Base-by-base conservation (phyloP, 2,797 vertebrate species). In the Sylvia borin region DNA sequence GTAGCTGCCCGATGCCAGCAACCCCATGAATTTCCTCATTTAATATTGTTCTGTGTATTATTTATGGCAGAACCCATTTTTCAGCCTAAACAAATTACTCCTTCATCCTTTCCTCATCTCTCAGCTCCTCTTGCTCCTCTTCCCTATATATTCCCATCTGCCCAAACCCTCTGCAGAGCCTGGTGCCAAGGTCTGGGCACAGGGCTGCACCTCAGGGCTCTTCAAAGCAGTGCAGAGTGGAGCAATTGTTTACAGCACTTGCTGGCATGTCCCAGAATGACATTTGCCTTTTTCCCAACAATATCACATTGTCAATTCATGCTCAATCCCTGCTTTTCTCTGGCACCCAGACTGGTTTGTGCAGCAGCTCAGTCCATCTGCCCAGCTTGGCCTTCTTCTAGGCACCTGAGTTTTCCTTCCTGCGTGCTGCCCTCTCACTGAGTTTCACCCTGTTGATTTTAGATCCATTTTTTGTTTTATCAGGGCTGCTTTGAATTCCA, bases 281-380 rank as follows among this genome's bases (percentile, higher is more conserved):
- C 94, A 92, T 92, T 96, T 95, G 92, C 71, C 74, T 93, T 95
- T 97, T 90, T 64, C n/a, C 55, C 72, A 93, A 96, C 94, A 95
- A 67, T 91, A 68, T 80, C 53, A 58, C 84, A 89, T 88, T 96
- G 95, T 95, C 3, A 3, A 91, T 94, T 94, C 74, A 91, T 87
- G 36, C 54, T 74, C 0, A 0, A 7, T 72, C 34, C 27, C 34
- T 0, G 0, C 34, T 82, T 89, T 7, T 16, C 42, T 82, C 73
- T 32, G 34, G 60, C 16, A 7, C 40, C 17, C 5, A 1, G 20
- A 40, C 43, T 13, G 4, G 20, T 71, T 85, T 93, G 45, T 6
- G 7, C 25, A 85, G 77, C 81, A 82, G 51, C 32, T n/a, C 55
- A 45, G 38, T n/a, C 38, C 51, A 16, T 51, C 45, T 85, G 7